Evolutionary conservation across 2,888 invertebrate genomes (phyloP).

Genomic region (Rhyacophila evoluta): DNA sequence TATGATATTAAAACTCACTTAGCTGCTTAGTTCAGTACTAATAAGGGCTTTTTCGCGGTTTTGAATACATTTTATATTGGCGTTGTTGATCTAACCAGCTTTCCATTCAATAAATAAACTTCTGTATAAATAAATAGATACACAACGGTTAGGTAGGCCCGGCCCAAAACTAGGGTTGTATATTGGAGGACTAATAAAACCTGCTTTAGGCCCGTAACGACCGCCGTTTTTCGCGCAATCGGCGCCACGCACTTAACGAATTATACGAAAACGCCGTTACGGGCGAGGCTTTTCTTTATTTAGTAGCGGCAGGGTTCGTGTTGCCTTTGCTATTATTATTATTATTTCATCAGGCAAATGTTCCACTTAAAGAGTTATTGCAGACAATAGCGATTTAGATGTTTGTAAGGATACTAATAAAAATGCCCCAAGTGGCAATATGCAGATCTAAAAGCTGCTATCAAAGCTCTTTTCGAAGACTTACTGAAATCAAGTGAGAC

Average conservation of each 20-base stretch:
- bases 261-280: constrained; percentile 32
- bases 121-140: too few relatives aligned
- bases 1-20: too few relatives aligned
- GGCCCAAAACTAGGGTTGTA: not conserved
- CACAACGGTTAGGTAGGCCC: not conserved
- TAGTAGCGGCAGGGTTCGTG: constrained; percentile 17
- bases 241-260: constrained; percentile 47
- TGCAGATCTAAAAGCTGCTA: too few relatives aligned
- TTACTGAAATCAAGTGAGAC: too few relatives aligned
- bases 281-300: constrained; percentile 30
- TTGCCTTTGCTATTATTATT: not conserved
- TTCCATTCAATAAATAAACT: too few relatives aligned
- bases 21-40: too few relatives aligned
- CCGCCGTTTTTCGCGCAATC: constrained; percentile 41
- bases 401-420: constrained; percentile 5
- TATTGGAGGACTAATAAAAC: constrained; percentile 13
- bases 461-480: too few relatives aligned
- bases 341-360: constrained; percentile 20
- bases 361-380: not conserved
- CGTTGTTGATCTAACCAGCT: too few relatives aligned
- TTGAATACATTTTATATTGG: too few relatives aligned
- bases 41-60: too few relatives aligned
- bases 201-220: constrained; percentile 29
- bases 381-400: not conserved
- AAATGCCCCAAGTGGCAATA: too few relatives aligned